Base-by-base conservation (phyloP, 2,797 vertebrate genomes). In the Streptopelia turtur region DNA sequence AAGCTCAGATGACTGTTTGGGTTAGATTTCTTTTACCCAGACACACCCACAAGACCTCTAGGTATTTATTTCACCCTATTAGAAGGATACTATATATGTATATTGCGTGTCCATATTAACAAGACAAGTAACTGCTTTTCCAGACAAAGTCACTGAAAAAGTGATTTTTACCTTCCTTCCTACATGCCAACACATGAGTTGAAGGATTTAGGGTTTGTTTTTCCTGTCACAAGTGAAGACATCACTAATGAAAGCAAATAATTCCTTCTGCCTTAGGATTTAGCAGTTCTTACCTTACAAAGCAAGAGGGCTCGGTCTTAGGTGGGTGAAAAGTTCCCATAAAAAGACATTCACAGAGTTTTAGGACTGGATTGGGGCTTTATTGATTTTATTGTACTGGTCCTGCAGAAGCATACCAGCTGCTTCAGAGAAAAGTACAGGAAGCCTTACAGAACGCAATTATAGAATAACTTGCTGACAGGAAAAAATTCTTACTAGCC, bases 391-490 rank as follows among this genome's bases (percentile, higher is more conserved):
- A 64, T 83, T 83, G 33, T 15, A 22, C 37, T 47, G 41, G 22
- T 83, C 45, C 91, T 94, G 86, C 50, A 91, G 81, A 77, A 89
- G 66, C 27, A 43, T 33, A 68, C 45, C 93, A 96, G 91, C 93
- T 96, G 93, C 75, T 89, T 70, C 64, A 83, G 63, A 84, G 81
- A 14, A 61, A 89, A 70, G 94, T 21, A 59, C 87, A 94, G 91
- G 93, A 94, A 96, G 65, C 86, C 57, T 53, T 68, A 78, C 33
- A 93, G 91, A 92, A 94, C 81, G 90, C 86, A 94, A 94, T 95
- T 94, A 96, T 31, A 35, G 74, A 96, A 90, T 87, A 96, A 94
- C 75, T 94, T 96, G 94, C 81, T 94, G 95, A 94, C 81, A 96
- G 91, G 86, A 80, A 96, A 72, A 75, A 82, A 92, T 77, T 95